Base-by-base conservation (phyloP, 2,113 vertebrate species). In the Heterotilapia buettikoferi region DNA sequence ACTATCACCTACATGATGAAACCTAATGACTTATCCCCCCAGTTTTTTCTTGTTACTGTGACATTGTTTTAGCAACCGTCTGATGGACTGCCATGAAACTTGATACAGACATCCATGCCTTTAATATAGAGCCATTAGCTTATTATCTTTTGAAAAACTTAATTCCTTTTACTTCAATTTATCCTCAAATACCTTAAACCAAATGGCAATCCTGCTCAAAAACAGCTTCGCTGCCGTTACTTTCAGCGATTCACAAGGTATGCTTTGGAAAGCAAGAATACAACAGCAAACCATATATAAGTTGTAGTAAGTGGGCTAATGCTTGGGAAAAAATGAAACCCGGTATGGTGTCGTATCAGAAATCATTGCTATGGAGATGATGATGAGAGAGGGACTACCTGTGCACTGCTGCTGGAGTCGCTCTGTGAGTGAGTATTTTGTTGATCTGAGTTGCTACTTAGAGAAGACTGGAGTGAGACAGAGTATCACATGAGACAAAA, bases 371-470 rank as follows among this genome's bases (percentile, higher is more conserved):
- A 19, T 52, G 43, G 45, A 33, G 26, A 78, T 52, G 73, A 19
- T 76, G 24, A 31, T 52, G 45, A 31, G 18, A 31, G 45, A 43
- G 13, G 78, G 54, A 82, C 66, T 93, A 99, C 99, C 98, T 98
- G 98, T 4, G 97, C 97, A 88, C 97, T 97, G 92, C 96, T 96
- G 96, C 97, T 98, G 95, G 98, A 98, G 82, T 99, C 97, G 0
- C 97, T 98, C 90, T 98, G 98, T 82, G 98, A 96, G 57, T 95
- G 94, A 10, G 94, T 54, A 14, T 97, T 98, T 93, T 98, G 98
- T 13, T 94, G 97, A 90, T 97, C 97, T 0, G 98, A 98, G 94
- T 97, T 98, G 95, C 97, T 97, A 93, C 98, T 98, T 93, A 98
- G 97, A 1, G 98, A 99, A 5, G 98, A 98, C 98, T 98, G 93